These are phyloP conservation scores for Menura novaehollandiae DNA, from an alignment of 2,113 vertebrate species.

Conservation along the genomic window DNA sequence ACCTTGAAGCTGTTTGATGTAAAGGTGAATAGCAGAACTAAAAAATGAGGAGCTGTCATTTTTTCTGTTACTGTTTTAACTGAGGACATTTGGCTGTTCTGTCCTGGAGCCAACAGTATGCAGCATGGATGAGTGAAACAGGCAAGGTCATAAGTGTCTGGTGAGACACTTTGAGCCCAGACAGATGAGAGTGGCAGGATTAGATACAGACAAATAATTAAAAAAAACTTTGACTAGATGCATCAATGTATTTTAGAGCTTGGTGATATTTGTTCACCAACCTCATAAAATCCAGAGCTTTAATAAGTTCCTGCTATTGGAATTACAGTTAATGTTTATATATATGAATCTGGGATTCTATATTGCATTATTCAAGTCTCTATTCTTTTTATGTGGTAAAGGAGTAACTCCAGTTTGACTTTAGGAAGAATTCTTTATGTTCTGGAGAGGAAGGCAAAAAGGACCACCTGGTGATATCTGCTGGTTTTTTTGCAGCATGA, in stretches of 20 bases:
- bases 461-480: background rate
- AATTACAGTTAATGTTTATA: background rate
- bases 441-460: background rate
- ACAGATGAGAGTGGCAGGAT: background rate
- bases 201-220: background rate
- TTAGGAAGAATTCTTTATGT: background rate
- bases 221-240: background rate
- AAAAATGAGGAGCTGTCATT: background rate
- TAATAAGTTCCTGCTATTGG: background rate
- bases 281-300: background rate
- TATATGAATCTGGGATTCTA: background rate
- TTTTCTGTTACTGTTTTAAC: background rate
- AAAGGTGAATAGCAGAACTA: background rate
- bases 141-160: background rate
- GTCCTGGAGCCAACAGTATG: background rate
- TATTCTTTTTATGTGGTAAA: background rate
- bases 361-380: background rate
- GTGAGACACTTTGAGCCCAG: background rate
- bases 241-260: background rate
- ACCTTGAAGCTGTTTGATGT: background rate
- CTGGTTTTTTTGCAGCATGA: background rate
- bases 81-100: background rate
- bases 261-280: background rate
- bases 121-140: background rate
- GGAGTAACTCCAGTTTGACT: background rate